These are phyloP conservation scores for Clavelina lepadiformis DNA, from an alignment of 23 tunicate species.

Conservation along the genomic window DNA sequence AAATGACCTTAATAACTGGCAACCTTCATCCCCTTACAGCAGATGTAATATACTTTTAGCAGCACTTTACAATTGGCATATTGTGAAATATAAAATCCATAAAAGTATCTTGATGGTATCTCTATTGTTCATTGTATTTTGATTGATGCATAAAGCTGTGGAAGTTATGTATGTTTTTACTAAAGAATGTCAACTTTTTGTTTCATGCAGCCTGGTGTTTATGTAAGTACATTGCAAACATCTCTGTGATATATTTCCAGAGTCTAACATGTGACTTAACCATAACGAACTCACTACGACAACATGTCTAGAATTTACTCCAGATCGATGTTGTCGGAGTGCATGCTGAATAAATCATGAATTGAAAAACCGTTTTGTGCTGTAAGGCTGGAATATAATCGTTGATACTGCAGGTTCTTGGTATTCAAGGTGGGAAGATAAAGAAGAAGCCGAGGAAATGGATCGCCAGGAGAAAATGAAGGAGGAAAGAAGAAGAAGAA, in stretches of 20 bases:
- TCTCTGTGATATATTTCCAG: no score
- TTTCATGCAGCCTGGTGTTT: constrained; percentile 40
- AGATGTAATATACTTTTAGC: not conserved
- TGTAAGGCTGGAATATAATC: no score
- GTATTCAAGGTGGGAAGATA: constrained; percentile 56
- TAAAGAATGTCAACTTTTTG: no score
- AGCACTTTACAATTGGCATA: not conserved
- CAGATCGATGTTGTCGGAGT: no score
- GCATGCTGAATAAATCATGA: no score
- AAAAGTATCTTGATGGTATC: not conserved
- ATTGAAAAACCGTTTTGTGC: no score
- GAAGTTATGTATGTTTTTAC: not conserved
- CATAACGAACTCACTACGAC: no score
- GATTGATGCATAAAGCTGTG: not conserved
- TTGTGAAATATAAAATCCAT: no score
- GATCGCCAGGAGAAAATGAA: constrained; percentile 8
- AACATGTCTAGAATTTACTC: no score
- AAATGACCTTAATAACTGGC: not conserved
- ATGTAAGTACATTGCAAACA: constrained; percentile 40
- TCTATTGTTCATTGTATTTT: not conserved
- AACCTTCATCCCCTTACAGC: not conserved
- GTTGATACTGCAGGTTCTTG: constrained; percentile 14
- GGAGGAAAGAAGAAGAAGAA: constrained; percentile 36
- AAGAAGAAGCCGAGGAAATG: constrained; percentile 20
- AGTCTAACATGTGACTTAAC: no score